Conservation (phyloP, 2,888 invertebrate genomes). For the Torymus aiolomorphi region DNA sequence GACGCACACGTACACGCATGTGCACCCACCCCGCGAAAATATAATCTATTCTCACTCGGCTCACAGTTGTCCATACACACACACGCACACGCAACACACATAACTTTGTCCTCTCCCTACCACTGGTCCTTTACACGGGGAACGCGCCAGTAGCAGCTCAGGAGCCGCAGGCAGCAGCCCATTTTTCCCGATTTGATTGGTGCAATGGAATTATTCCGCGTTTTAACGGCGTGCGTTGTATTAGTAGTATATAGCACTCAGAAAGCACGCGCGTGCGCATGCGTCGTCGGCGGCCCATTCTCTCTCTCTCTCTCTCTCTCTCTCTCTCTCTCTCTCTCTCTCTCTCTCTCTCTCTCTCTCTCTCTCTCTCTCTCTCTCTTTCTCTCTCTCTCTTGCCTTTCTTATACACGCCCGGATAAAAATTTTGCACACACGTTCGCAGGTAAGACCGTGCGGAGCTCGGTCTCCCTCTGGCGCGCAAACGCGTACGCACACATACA, state of each 20-base stretch:
- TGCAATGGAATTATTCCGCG: conserved; percentile 30
- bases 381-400: too few relatives aligned
- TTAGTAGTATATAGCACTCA: too few relatives aligned
- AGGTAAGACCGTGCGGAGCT: conserved; percentile 35
- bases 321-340: too few relatives aligned
- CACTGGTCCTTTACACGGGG: neutral
- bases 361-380: too few relatives aligned
- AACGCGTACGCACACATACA: neutral
- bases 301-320: too few relatives aligned
- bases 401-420: neutral
- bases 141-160: conserved; percentile 7
- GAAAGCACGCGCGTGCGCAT: conserved; percentile 19
- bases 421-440: conserved; percentile 17
- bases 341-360: too few relatives aligned
- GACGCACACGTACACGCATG: too few relatives aligned
- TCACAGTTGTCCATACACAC: neutral
- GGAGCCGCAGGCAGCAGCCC: neutral
- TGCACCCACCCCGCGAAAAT: conserved; percentile 7
- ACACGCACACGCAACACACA: too few relatives aligned
- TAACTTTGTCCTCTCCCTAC: neutral
- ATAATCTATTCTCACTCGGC: conserved; percentile 24
- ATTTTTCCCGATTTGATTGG: conserved; percentile 40
- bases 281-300: neutral
- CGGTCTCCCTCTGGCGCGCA: too few relatives aligned
- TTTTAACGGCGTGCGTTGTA: neutral